Conservation (phyloP, 1,140 invertebrate species). For the Eulimnadia texana region DNA sequence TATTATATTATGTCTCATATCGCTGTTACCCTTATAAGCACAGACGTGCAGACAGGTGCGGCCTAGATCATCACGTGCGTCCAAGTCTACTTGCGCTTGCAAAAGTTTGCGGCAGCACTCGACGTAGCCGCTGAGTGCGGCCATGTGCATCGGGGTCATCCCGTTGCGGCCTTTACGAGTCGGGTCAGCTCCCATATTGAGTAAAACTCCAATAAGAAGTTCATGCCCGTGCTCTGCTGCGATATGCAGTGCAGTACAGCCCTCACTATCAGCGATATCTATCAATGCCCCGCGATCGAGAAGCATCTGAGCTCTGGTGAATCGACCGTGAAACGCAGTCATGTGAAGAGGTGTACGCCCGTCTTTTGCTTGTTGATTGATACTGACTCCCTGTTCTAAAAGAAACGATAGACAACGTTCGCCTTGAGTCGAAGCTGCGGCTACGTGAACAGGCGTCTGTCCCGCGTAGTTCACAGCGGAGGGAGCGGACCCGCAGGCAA, state of each 20-base stretch:
- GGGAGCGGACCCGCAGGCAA: constrained; percentile 41
- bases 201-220: constrained; percentile 34
- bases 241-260: constrained; percentile 38
- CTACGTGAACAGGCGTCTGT: constrained; percentile 44
- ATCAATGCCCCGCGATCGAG: constrained; percentile 28
- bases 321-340: constrained; percentile 48
- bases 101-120: constrained; percentile 38
- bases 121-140: constrained; percentile 35
- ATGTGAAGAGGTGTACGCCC: constrained; percentile 49
- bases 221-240: constrained; percentile 39
- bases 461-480: constrained; percentile 39
- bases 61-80: constrained; percentile 35
- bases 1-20: no score
- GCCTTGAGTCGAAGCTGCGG: constrained; percentile 44
- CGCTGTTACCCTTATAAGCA: constrained; percentile 38
- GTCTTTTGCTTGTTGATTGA: constrained; percentile 41
- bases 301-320: constrained; percentile 44
- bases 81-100: constrained; percentile 32
- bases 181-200: constrained; percentile 38
- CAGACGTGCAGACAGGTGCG: constrained; percentile 40
- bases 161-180: constrained; percentile 29
- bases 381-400: constrained; percentile 35
- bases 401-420: constrained; percentile 42
- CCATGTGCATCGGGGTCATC: constrained; percentile 39
- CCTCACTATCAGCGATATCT: constrained; percentile 4